Conservation (phyloP, 2,888 invertebrate species). For the Clanis bilineata region DNA sequence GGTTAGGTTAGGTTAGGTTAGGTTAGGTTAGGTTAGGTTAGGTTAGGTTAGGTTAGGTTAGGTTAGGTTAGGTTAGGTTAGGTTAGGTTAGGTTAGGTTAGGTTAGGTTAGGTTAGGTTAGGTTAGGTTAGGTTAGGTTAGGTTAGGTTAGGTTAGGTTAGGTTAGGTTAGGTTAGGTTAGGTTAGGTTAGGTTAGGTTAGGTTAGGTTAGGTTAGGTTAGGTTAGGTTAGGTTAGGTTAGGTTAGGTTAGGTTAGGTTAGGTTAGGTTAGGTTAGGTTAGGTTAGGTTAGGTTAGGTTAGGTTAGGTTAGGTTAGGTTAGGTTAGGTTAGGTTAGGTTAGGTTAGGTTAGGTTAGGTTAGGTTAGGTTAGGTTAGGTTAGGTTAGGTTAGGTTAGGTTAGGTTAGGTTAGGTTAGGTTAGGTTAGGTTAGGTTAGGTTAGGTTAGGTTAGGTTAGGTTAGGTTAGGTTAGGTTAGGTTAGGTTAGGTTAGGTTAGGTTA, state of each 20-base stretch:
- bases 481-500: no score
- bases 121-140: slow-evolving; percentile 16
- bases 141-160: slow-evolving; percentile 23
- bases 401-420: slow-evolving; percentile 29
- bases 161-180: slow-evolving; percentile 22
- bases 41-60: slow-evolving; percentile 15
- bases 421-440: slow-evolving; percentile 28
- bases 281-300: background rate
- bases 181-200: slow-evolving; percentile 22
- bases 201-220: slow-evolving; percentile 23
- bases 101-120: slow-evolving; percentile 18
- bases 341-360: slow-evolving; percentile 29
- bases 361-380: slow-evolving; percentile 29
- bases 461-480: background rate
- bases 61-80: slow-evolving; percentile 19
- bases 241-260: slow-evolving; percentile 28
- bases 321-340: slow-evolving; percentile 29
- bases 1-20: slow-evolving; percentile 17
- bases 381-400: slow-evolving; percentile 30
- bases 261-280: slow-evolving; percentile 25
- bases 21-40: slow-evolving; percentile 20
- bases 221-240: slow-evolving; percentile 21
- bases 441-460: background rate
- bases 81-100: slow-evolving; percentile 19
- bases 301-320: slow-evolving; percentile 16